Conservation (phyloP, 2,113 vertebrate genomes). For the Zingel zingel region DNA sequence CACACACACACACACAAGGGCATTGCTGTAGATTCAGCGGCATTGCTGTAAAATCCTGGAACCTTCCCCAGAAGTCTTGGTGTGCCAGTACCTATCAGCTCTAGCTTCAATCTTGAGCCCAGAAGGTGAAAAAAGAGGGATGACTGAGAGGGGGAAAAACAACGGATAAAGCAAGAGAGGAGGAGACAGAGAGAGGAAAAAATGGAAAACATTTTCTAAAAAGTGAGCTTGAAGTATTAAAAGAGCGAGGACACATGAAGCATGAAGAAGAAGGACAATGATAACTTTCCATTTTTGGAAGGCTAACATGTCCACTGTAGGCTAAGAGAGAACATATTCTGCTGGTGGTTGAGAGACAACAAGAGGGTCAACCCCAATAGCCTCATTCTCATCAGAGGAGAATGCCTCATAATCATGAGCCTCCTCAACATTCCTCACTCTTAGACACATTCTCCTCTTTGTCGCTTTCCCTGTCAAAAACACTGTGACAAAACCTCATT, state of each 20-base stretch:
- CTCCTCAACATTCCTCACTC: no score
- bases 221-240: not conserved
- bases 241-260: not conserved
- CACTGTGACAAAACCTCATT: no score
- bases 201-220: not conserved
- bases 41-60: conserved; percentile 20
- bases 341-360: no score
- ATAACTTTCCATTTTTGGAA: no score
- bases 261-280: not conserved
- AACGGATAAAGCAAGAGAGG: not conserved
- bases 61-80: conserved; percentile 23
- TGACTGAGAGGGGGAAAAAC: not conserved
- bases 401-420: no score
- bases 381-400: no score
- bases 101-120: conserved; percentile 22
- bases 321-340: no score
- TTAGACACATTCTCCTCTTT: no score
- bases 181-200: not conserved
- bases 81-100: conserved; percentile 45
- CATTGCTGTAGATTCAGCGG: conserved; percentile 15
- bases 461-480: no score
- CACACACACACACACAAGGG: conserved; percentile 2
- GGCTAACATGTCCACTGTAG: no score
- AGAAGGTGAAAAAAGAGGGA: not conserved
- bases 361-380: no score